Conservation (phyloP, 2,113 vertebrate species). For the Agapornis roseicollis region DNA sequence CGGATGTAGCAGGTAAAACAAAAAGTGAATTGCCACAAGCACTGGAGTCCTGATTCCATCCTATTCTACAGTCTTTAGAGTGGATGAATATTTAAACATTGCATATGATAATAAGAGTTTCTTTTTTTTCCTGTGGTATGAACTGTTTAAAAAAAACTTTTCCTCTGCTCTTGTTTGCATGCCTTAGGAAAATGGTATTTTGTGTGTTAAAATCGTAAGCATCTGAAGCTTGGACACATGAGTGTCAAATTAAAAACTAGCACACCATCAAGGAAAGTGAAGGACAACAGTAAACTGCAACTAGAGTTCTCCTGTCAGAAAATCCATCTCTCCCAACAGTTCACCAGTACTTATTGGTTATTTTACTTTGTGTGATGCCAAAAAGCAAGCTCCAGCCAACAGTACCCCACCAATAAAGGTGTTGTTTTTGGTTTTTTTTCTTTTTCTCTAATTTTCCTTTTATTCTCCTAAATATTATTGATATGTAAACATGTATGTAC, state of each 20-base stretch:
- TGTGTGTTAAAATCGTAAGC: neutral
- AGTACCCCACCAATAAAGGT: neutral
- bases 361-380: neutral
- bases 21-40: neutral
- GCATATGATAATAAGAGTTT: neutral
- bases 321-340: neutral
- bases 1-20: neutral
- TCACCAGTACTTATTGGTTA: neutral
- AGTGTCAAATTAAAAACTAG: neutral
- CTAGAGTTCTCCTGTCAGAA: neutral
- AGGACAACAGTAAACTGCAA: neutral
- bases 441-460: neutral
- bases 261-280: neutral
- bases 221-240: neutral
- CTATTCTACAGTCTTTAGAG: neutral
- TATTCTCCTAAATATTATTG: neutral
- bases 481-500: neutral
- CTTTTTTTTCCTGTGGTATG: neutral
- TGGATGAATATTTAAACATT: neutral
- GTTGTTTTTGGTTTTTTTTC: fast-evolving
- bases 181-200: neutral
- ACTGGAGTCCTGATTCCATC: neutral
- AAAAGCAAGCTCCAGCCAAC: neutral
- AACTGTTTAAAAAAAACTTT: neutral
- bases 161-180: neutral